These are phyloP conservation scores for Sphaerodactylus townsendi DNA, from an alignment of 2,113 vertebrate species.

Conservation along the genomic window DNA sequence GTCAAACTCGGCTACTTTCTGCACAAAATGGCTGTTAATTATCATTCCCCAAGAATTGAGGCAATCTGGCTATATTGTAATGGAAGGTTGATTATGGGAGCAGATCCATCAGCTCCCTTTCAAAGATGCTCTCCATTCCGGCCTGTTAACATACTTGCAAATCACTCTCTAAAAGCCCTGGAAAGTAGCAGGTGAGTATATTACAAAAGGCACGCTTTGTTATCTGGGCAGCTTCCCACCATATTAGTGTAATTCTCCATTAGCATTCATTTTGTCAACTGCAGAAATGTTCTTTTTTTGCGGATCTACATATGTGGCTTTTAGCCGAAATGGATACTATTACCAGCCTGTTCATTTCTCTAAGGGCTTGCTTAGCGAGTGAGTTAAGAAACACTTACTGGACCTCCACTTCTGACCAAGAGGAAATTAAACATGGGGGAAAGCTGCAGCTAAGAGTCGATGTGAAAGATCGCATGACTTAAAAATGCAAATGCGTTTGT, in stretches of 20 bases:
- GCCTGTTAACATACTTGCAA: conserved; percentile 27
- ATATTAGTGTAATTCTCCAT: not conserved
- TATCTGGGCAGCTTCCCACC: conserved; percentile 25
- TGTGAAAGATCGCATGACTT: not conserved
- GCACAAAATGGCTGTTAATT: conserved; percentile 41
- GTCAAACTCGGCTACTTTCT: not conserved
- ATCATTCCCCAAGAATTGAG: not conserved
- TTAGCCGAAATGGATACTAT: conserved; percentile 31
- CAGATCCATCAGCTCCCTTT: conserved; percentile 26
- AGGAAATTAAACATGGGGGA: conserved; percentile 1
- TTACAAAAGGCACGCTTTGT: conserved; percentile 8
- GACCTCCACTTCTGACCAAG: conserved; percentile 27
- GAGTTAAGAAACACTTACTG: conserved; percentile 31
- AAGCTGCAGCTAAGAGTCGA: not conserved
- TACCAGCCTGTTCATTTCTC: conserved; percentile 17
- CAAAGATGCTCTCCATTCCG: conserved; percentile 18
- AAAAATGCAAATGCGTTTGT: not conserved
- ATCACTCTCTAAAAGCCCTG: conserved; percentile 39
- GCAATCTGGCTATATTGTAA: conserved; percentile 27
- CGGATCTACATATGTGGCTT: not conserved
- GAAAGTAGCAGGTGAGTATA: not conserved
- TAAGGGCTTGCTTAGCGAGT: conserved; percentile 12
- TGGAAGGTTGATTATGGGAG: conserved; percentile 1
- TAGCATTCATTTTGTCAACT: conserved; percentile 32
- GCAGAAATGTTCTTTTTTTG: not conserved